Base-by-base conservation (phyloP, 2,797 vertebrate species). In the Dallia pectoralis region DNA sequence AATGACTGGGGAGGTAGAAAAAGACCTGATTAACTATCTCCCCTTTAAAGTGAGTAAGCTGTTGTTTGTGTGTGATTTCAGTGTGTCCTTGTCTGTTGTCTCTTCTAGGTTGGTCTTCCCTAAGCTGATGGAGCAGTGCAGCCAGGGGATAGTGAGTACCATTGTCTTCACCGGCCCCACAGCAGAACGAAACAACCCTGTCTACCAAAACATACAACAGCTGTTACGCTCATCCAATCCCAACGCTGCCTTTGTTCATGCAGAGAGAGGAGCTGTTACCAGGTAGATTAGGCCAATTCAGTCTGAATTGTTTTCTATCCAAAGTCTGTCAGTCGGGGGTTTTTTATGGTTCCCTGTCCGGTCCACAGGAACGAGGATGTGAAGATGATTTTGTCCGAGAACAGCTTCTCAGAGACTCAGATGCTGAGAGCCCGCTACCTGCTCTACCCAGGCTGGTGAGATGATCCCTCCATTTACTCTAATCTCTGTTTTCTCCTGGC, bases 371-470 rank as follows among this genome's bases (percentile, higher is more conserved):
- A 93, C 33, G 96, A 97, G 89, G 97, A 99, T 77, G 92, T 97
- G 84, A 94, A 93, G 32, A 87, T 96, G 82, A 95, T 99, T 82
- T 89, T 98, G 70, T 96, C 95, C 69, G 94, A 95, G 79, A 94
- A 87, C 87, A 94, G 94, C 89, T 99, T 98, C 84, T 93, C 87
- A 29, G 93, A 91, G 82, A 88, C 95, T 5, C 93, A 92, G 89
- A 97, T 98, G 97, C 91, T 96, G 80, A 95, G 93, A 87, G 93
- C 94, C 32, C 95, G 97, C 77, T 97, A 98, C 62, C 92, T 99
- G 86, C 94, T 96, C 85, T 97, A 96, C 84, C 97, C 97, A 74
- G 97, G 97, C 92, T 99, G 97, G 97, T 94, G 92, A 96, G 95
- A 88, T 4, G 4, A 47, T 67, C 27, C 4, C 15, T 12, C 12